Evolutionary conservation across 2,797 vertebrate species (phyloP).

Genomic region (Myiothlypis chrysogaster): DNA sequence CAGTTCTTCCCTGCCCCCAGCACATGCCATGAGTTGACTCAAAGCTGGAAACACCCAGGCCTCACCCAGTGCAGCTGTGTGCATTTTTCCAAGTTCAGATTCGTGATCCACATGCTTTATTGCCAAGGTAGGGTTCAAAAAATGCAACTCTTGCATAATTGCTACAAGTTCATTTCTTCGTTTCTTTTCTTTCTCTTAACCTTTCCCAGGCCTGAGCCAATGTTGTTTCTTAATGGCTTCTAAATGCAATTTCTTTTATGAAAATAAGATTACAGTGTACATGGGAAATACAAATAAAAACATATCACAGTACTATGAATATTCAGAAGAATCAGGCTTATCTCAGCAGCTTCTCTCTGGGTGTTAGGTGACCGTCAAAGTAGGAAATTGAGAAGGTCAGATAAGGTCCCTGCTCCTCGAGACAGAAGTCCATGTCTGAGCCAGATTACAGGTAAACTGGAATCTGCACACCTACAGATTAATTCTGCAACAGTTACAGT

Average conservation of each 20-base stretch:
- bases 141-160: background rate
- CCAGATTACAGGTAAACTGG: background rate
- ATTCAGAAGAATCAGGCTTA: background rate
- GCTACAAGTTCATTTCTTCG: background rate
- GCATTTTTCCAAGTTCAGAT: background rate
- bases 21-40: background rate
- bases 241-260: conserved; percentile 1
- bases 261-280: conserved; percentile 9
- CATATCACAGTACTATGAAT: background rate
- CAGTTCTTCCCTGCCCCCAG: background rate
- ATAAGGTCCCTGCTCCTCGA: background rate
- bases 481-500: background rate
- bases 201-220: background rate
- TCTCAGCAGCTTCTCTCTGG: background rate
- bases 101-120: background rate
- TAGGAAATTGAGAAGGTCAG: background rate
- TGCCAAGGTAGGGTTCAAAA: background rate
- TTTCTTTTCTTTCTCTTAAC: background rate
- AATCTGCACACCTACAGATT: background rate
- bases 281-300: conserved; percentile 1
- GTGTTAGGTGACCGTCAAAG: background rate
- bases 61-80: background rate
- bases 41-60: background rate
- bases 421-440: background rate
- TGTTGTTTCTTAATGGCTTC: background rate